Evolutionary conservation across 2,888 invertebrate species (phyloP).

Genomic region (Orgyia antiqua): DNA sequence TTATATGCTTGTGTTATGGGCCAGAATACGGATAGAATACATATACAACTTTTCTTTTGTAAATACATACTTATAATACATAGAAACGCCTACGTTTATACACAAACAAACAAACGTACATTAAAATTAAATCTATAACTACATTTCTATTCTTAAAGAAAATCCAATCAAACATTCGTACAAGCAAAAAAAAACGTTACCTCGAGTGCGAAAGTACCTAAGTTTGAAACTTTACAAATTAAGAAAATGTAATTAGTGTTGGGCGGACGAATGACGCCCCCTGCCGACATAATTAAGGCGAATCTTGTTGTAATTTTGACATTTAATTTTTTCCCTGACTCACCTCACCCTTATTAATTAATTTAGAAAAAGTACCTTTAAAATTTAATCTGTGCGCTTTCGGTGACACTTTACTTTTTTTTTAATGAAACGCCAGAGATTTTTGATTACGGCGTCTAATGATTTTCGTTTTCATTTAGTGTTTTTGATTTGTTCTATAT

Average conservation of each 20-base stretch:
- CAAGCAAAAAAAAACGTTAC: too few relatives aligned
- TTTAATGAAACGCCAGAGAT: conserved; percentile 66
- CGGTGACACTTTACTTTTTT: conserved; percentile 54
- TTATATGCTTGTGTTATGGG: too few relatives aligned
- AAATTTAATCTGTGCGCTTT: conserved; percentile 71
- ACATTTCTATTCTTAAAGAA: too few relatives aligned
- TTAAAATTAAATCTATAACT: too few relatives aligned
- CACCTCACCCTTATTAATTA: conserved; percentile 66
- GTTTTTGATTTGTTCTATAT: too few relatives aligned
- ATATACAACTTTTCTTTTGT: too few relatives aligned
- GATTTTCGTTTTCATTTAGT: conserved; percentile 39
- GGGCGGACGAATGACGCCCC: conserved; percentile 15
- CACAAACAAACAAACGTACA: too few relatives aligned
- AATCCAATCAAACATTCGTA: background rate
- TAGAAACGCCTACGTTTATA: too few relatives aligned
- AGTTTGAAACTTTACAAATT: conserved; percentile 68
- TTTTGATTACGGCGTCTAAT: conserved; percentile 61
- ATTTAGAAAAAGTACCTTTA: conserved; percentile 68
- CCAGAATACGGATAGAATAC: too few relatives aligned
- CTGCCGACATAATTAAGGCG: conserved; percentile 69
- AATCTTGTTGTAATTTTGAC: conserved; percentile 77
- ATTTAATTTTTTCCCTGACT: conserved; percentile 70
- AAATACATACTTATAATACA: too few relatives aligned
- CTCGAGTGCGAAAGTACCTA: conserved; percentile 13
- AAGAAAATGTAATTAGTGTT: conserved; percentile 75